Conservation (phyloP, 2,888 invertebrate species). For the Hyles lineata region DNA sequence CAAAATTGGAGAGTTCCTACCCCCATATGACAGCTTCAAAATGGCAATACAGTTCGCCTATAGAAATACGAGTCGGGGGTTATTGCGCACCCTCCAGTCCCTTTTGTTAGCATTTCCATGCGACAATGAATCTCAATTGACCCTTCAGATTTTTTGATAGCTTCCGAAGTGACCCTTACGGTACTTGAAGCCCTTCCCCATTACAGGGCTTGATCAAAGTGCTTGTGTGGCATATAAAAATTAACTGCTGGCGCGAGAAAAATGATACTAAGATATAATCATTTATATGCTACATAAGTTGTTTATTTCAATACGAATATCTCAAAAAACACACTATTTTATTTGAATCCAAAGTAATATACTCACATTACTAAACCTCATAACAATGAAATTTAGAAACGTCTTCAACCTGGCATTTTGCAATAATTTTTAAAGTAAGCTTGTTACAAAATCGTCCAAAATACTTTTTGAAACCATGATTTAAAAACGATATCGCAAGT, state of each 20-base stretch:
- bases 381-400: too few species aligned
- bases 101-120: constrained; percentile 53
- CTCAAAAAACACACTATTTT: too few species aligned
- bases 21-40: neutral
- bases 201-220: constrained; percentile 13
- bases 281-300: too few species aligned
- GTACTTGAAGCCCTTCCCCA: neutral
- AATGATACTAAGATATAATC: neutral
- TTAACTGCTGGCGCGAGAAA: neutral
- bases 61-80: constrained; percentile 4
- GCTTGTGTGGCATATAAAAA: neutral
- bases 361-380: too few species aligned
- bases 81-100: constrained; percentile 30
- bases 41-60: constrained; percentile 1
- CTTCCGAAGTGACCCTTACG: neutral
- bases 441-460: too few species aligned
- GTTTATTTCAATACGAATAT: too few species aligned
- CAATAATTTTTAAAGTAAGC: too few species aligned
- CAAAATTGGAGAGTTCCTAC: neutral
- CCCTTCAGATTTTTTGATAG: constrained; percentile 34
- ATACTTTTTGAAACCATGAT: too few species aligned
- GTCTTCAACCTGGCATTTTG: too few species aligned
- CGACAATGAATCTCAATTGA: constrained; percentile 56
- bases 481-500: too few species aligned
- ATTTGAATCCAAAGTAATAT: too few species aligned